Conservation (phyloP, 2,888 invertebrate genomes). For the Marronus borbonicus region DNA sequence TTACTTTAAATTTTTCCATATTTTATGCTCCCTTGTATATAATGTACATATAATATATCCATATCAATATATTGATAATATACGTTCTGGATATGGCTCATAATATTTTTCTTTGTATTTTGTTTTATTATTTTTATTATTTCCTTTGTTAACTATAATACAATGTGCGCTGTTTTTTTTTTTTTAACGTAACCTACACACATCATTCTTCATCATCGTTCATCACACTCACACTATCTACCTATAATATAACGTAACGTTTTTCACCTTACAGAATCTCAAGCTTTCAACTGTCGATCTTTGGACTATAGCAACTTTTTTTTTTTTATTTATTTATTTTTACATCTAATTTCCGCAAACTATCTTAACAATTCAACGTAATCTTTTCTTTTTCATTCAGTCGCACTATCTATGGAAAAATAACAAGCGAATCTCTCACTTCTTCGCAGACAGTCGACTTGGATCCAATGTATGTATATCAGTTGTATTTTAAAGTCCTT, state of each 20-base stretch:
- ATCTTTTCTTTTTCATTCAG: neutral
- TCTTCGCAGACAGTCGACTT: neutral
- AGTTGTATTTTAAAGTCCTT: neutral
- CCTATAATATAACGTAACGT: neutral
- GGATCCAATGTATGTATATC: neutral
- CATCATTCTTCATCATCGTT: too few species aligned
- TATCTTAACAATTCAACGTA: too few species aligned
- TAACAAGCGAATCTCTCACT: neutral
- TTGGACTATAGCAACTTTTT: neutral
- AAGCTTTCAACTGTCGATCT: neutral
- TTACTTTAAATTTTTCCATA: neutral
- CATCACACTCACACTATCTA: too few species aligned
- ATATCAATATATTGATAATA: conserved; percentile 57
- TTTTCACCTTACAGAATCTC: neutral
- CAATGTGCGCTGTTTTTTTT: conserved; percentile 63
- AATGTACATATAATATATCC: conserved; percentile 45
- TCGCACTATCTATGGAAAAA: conserved; percentile 2
- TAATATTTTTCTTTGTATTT: conserved; percentile 24
- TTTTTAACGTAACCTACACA: conserved; percentile 62
- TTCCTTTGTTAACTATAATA: conserved; percentile 62
- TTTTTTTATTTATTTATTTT: conserved; percentile 6
- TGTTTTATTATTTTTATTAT: neutral
- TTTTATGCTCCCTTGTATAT: conserved; percentile 52
- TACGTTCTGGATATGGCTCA: conserved; percentile 63
- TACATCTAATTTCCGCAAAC: neutral